Evolutionary conservation across 2,797 vertebrate species (phyloP).

Genomic region (Petrocephalus schoutedeni): DNA sequence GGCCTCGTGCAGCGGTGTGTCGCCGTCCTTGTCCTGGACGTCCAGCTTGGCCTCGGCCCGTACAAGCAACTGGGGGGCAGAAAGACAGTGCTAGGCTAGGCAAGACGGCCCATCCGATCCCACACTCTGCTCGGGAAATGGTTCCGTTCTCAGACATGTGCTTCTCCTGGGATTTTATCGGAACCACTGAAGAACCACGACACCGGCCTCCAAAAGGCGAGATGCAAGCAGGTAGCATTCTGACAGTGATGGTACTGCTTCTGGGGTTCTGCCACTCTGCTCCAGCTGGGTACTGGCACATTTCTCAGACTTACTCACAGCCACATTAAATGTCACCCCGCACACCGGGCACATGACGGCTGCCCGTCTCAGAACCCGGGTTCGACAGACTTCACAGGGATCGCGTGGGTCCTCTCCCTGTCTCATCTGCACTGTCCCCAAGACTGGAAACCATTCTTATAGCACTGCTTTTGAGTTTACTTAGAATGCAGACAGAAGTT

Average conservation of each 20-base stretch:
- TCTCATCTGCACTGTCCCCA: no score
- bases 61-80: slow-evolving; percentile 76
- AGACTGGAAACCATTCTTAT: neutral
- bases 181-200: neutral
- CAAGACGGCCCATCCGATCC: neutral
- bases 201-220: neutral
- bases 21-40: slow-evolving; percentile 97
- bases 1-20: slow-evolving; percentile 95
- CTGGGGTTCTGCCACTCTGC: neutral
- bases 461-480: neutral
- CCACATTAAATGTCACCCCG: neutral
- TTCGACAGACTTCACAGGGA: no score
- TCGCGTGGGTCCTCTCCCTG: no score
- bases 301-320: no score
- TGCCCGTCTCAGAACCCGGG: no score
- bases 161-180: neutral
- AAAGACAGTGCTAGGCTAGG: no score
- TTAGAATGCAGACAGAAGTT: neutral
- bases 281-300: neutral
- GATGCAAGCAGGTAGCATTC: neutral
- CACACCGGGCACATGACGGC: no score
- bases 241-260: neutral
- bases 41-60: slow-evolving; percentile 95
- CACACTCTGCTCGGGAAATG: neutral
- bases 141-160: neutral